A percentile compares a stretch with the other conserved stretches of the same genome.
Conservation (phyloP, 2,888 invertebrate species). For the Leptodirus hochenwartii region DNA sequence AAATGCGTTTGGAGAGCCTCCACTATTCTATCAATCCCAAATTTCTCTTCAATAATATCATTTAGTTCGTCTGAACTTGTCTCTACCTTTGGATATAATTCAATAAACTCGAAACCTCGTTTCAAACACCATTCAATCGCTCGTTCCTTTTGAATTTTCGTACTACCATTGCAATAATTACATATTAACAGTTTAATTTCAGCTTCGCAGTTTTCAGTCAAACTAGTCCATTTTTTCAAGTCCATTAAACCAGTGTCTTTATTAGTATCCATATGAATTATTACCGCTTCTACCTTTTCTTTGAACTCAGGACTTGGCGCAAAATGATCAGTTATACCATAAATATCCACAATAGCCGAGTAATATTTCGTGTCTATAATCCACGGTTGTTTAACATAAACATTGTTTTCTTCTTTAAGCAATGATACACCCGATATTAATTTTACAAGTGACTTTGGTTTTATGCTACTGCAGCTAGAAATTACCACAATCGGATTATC, state of each 20-base stretch:
- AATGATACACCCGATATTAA: slow-evolving; percentile 21
- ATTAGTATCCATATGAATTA: slow-evolving; percentile 41
- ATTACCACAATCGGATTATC: slow-evolving; percentile 21
- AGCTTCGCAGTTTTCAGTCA: slow-evolving; percentile 20
- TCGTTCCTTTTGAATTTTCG: slow-evolving; percentile 23
- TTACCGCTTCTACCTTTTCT: slow-evolving; percentile 37
- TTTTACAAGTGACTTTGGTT: slow-evolving; percentile 25
- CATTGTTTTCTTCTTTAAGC: slow-evolving; percentile 13
- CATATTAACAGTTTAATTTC: slow-evolving; percentile 41
- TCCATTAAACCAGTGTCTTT: slow-evolving; percentile 28
- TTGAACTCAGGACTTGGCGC: slow-evolving; percentile 29
- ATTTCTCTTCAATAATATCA: slow-evolving; percentile 37
- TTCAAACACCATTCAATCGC: slow-evolving; percentile 47
- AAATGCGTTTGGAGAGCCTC: slow-evolving; percentile 53
- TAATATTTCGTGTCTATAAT: slow-evolving; percentile 56
- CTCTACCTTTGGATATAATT: slow-evolving; percentile 31
- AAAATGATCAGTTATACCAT: slow-evolving; percentile 29
- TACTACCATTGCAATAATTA: slow-evolving; percentile 29
- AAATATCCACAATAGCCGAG: slow-evolving; percentile 38
- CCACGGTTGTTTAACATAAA: slow-evolving; percentile 28
- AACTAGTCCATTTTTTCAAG: slow-evolving; percentile 19
- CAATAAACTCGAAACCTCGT: slow-evolving; percentile 49
- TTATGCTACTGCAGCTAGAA: slow-evolving; percentile 24
- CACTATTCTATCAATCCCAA: slow-evolving; percentile 43
- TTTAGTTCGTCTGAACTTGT: slow-evolving; percentile 25